Base-by-base conservation (phyloP, 2,113 vertebrate genomes). In the Melanocharis versteri region DNA sequence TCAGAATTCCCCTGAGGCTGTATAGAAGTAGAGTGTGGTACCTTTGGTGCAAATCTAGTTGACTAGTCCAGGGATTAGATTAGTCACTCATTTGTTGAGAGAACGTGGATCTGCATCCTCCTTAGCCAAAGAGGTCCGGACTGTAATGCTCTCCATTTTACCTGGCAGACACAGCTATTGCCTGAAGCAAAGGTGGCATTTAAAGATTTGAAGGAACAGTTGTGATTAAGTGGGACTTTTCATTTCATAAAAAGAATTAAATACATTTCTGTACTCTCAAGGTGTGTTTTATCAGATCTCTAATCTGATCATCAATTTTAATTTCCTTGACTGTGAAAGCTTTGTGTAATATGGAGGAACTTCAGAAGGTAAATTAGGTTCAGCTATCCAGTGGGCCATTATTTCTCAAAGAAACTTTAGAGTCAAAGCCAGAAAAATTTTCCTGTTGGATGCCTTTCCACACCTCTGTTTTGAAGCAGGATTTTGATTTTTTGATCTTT, bases 271-370 rank as follows among this genome's bases (percentile, higher is more conserved):
- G 33, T 87, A 23, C 35, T 94, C 42, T 91, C 33, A 70, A 91
- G 78, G 30, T 73, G 60, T 47, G 64, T 70, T 86, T 81, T 69
- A 47, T 80, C 71, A 85, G 33, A 80, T 75, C 75, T 94, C 35
- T 86, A 56, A 88, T 95, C 76, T 92, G 48, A 81, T 86, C 27
- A 83, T 83, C 50, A 56, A 4, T 92, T 96, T 86, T 91, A 62
- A 92, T 96, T 95, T 93, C 71, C 76, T 80, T 93, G 68, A 30
- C 44, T 80, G 23, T 82, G 50, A 82, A 45, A 86, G 47, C 42
- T 78, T 77, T 90, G 19, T 71, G 33, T 87, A 84, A 69, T 48
- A 75, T 44, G 69, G 37, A 93, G 76, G 48, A 94, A 76, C 70
- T 93, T 60, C 44, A 56, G 58, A 73, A 88, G 35, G 58, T 83